These are phyloP conservation scores for Neoaliturus tenellus DNA, from an alignment of 2,888 invertebrate genomes.

Conservation along the genomic window DNA sequence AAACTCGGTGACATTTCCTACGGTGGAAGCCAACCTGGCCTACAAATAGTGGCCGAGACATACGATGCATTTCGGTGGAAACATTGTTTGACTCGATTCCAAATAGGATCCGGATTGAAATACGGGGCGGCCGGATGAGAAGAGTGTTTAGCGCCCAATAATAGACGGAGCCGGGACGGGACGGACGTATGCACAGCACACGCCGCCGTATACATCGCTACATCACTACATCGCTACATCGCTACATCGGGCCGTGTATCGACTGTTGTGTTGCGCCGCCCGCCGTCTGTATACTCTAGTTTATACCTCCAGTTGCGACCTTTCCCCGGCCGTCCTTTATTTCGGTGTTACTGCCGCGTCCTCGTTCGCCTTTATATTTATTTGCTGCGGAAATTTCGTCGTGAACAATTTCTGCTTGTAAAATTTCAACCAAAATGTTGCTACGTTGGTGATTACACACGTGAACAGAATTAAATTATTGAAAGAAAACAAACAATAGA, in stretches of 20 bases:
- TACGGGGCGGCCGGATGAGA: slow-evolving; percentile 15
- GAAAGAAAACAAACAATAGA: too few species aligned
- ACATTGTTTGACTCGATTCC: slow-evolving; percentile 33
- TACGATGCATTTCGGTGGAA: not conserved
- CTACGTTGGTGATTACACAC: too few species aligned
- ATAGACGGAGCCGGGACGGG: not conserved
- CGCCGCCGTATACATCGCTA: too few species aligned
- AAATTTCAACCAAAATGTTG: too few species aligned
- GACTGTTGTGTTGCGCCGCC: not conserved
- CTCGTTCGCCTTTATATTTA: not conserved
- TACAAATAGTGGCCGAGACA: slow-evolving; percentile 10
- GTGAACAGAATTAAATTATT: too few species aligned
- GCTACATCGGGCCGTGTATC: too few species aligned
- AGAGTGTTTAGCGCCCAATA: not conserved
- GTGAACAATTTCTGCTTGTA: too few species aligned
- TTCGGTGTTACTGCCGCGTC: too few species aligned
- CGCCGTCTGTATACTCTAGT: not conserved
- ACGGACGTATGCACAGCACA: not conserved
- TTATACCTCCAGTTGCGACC: not conserved
- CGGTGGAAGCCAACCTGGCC: not conserved
- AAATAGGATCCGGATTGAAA: slow-evolving; percentile 22
- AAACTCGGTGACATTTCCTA: too few species aligned
- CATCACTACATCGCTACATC: too few species aligned
- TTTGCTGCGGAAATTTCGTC: too few species aligned
- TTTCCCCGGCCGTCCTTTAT: not conserved